Base-by-base conservation (phyloP, 2,113 vertebrate species). In the Sitta europaea region DNA sequence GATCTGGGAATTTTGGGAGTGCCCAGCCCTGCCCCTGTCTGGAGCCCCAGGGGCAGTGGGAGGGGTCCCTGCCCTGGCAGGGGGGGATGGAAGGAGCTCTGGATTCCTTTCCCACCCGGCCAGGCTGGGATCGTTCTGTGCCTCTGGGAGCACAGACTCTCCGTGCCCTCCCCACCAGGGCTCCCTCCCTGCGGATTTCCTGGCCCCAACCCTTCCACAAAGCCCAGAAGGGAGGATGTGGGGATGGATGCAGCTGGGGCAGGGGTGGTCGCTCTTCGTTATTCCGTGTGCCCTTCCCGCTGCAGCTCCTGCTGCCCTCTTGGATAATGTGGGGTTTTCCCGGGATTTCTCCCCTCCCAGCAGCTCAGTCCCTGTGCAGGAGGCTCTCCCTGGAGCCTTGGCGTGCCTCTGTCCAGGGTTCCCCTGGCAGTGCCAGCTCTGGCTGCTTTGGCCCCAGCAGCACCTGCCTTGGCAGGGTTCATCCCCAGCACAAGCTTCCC, bases 71-170 rank as follows among this genome's bases (percentile, higher is more conserved):
- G 78, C 76, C 35, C 4, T 23, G 65, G 15, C 16, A 71, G 66
- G 27, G 33, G 10, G 55, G 45, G 0, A 35, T 3, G 1, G 35
- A 25, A 2, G n/a, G 33, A 1, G 24, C 3, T 61, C 3, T 53
- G 4, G 10, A 47, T 12, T 43, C 33, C 21, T 9, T 83, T 33
- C 17, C 22, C 33, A 33, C 27, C 55, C 5, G 35, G 19, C 36
- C 45, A 6, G 6, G 10, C 45, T 5, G 55, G 28, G 43, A 10
- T 12, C 5, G 3, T 15, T 25, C 36, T 25, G 35, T 38, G 63
- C 17, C 25, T 15, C 24, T 40, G 22, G 29, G 21, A 68, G 40
- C n/a, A n/a, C n/a, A n/a, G n/a, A n/a, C n/a, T n/a, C n/a, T n/a
- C n/a, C n/a, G n/a, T n/a, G n/a, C n/a, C n/a, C 8, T 1, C 71